Base-by-base conservation (phyloP, 2,888 invertebrate species). In the Noctua pronuba region DNA sequence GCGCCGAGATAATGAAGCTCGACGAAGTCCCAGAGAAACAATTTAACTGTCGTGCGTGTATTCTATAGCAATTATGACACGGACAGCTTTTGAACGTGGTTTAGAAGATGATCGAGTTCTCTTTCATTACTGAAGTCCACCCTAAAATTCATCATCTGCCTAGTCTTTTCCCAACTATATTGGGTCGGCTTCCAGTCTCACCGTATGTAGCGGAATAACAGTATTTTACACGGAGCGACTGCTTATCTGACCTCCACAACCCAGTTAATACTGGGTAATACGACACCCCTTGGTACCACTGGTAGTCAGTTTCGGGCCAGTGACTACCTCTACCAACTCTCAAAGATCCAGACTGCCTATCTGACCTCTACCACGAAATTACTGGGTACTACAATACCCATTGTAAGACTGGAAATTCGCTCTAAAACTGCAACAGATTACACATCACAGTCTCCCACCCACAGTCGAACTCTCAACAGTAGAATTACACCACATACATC, bases 401-500 rank as follows among this genome's bases (percentile, higher is more conserved):
- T 6, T 16, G 28, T 58, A 58, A 6, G 28, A 13, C 28, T 16
- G 7, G 58, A 58, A 58, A 28, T 55, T n/a, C 52, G n/a, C 6
- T 52, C 52, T 31, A 18, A 60, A 60, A 31, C 31, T 31, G 31
- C 31, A 60, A 60, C 31, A 64, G 24, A 31, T 55, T 1, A 10
- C 10, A 44, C 62, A 62, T 44, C 31, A 71, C 35, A 46, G 16
- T 10, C 10, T 60, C 7, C 2, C 3, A 11, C 16, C 16, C 5
- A 46, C 24, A n/a, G 65, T 46, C 11, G 24, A 49, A 35, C 31
- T 60, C 18, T 35, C 55, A 31, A 46, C 58, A 49, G 41, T 8
- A 8, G 52, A 66, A 66, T 49, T 52, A 46, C 60, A 31, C 66
- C 16, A 46, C 64, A 67, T 71, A 65, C 64, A 73, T 46, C 44